A percentile compares a stretch with the other conserved stretches of the same genome.
These are phyloP conservation scores for Neosalanx taihuensis DNA, from an alignment of 2,797 vertebrate genomes.

Conservation along the genomic window DNA sequence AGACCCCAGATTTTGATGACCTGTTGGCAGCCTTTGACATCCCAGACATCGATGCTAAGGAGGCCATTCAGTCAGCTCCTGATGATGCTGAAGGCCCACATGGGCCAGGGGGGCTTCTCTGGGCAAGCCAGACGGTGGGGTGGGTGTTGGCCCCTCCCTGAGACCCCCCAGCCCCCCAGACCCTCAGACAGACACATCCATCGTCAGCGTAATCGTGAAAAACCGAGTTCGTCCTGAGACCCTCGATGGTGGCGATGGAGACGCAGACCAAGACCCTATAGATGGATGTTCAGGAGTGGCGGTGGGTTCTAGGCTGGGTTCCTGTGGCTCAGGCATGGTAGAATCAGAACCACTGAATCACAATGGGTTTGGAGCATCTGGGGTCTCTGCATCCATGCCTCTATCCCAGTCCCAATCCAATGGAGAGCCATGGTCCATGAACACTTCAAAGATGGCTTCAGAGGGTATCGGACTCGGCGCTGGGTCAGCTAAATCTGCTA, in stretches of 20 bases:
- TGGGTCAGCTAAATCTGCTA: conserved; percentile 63
- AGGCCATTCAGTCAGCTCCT: conserved; percentile 90
- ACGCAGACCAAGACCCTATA: conserved; percentile 65
- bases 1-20: conserved; percentile 98
- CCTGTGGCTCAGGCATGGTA: conserved; percentile 61
- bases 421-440: conserved; percentile 73
- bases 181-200: conserved; percentile 80
- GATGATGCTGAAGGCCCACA: conserved; percentile 85
- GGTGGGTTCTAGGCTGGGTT: conserved; percentile 63
- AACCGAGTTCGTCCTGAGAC: conserved; percentile 89
- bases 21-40: conserved; percentile 98
- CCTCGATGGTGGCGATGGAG: conserved; percentile 64
- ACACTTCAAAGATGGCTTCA: conserved; percentile 66
- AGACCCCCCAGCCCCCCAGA: conserved; percentile 72
- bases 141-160: conserved; percentile 63
- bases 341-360: conserved; percentile 68
- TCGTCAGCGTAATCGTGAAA: conserved; percentile 96
- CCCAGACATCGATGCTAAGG: conserved; percentile 94
- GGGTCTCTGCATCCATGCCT: conserved; percentile 63
- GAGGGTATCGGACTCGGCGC: conserved; percentile 50
- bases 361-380: conserved; percentile 74
- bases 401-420: conserved; percentile 73
- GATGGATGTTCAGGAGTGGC: conserved; percentile 67
- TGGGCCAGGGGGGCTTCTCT: conserved; percentile 59
- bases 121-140: conserved; percentile 70